Evolutionary conservation across 2,113 vertebrate species (phyloP).

Genomic region (Cryptotis parvus): DNA sequence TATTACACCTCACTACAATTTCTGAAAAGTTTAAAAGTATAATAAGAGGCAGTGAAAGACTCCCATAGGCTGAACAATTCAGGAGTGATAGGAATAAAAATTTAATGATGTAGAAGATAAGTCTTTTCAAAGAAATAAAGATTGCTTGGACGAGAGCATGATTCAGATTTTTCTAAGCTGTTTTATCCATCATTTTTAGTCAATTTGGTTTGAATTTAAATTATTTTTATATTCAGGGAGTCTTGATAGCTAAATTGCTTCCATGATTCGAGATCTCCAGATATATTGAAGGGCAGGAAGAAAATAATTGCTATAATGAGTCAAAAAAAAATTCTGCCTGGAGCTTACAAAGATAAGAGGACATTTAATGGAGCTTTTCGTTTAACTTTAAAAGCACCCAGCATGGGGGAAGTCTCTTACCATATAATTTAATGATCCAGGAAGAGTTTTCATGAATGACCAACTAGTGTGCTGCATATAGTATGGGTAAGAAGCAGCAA

Average conservation of each 20-base stretch:
- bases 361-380: conserved; percentile 63
- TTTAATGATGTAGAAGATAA: conserved; percentile 66
- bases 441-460: conserved; percentile 53
- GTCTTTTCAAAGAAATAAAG: conserved; percentile 63
- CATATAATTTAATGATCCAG: conserved; percentile 63
- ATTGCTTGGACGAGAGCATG: conserved; percentile 42
- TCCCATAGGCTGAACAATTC: conserved; percentile 52
- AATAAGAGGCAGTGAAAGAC: conserved; percentile 33
- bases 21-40: conserved; percentile 26
- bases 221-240: conserved; percentile 72
- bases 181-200: conserved; percentile 64
- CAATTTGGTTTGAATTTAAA: conserved; percentile 70
- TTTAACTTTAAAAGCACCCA: conserved; percentile 68
- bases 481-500: conserved; percentile 2
- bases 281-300: conserved; percentile 75
- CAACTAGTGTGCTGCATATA: not conserved
- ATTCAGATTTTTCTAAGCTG: conserved; percentile 40
- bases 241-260: conserved; percentile 79
- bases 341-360: conserved; percentile 69
- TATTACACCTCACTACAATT: not conserved
- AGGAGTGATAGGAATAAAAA: conserved; percentile 67
- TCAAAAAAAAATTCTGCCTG: conserved; percentile 66
- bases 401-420: conserved; percentile 23
- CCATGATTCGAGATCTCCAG: conserved; percentile 68
- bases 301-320: conserved; percentile 77